These are phyloP conservation scores for Bambusicola thoracicus DNA, from an alignment of 2,113 vertebrate genomes.

Conservation along the genomic window DNA sequence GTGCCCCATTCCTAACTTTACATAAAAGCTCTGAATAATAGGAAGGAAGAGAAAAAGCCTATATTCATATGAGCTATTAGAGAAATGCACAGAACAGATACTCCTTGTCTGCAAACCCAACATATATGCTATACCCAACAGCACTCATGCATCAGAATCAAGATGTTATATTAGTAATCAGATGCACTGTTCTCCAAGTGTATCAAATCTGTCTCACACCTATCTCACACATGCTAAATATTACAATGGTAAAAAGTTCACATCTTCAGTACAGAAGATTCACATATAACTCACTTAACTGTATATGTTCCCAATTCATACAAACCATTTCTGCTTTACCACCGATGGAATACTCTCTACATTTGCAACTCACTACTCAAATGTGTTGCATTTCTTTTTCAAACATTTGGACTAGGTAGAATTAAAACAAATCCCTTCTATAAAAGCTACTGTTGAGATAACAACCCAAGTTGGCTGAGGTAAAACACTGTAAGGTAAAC, in stretches of 20 bases:
- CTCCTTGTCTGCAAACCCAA: neutral
- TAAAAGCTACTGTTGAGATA: neutral
- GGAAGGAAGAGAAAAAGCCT: neutral
- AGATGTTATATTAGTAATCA: neutral
- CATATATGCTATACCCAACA: fast-evolving
- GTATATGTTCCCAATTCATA: neutral
- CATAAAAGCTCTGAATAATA: neutral
- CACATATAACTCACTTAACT: neutral
- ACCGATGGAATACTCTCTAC: neutral
- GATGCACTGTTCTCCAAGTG: fast-evolving
- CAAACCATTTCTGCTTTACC: neutral
- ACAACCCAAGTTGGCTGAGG: neutral
- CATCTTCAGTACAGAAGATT: neutral
- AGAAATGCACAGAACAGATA: neutral
- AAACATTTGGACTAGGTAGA: neutral
- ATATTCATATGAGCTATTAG: neutral
- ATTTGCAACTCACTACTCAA: neutral
- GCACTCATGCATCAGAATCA: neutral
- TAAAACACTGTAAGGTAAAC: neutral
- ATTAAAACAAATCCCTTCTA: neutral
- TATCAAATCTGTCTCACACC: neutral
- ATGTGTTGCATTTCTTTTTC: neutral
- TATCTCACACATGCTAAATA: neutral
- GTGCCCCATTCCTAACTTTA: neutral
- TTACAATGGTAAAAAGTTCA: neutral